Conservation (phyloP, 2,113 vertebrate genomes). For the Chroicocephalus ridibundus region DNA sequence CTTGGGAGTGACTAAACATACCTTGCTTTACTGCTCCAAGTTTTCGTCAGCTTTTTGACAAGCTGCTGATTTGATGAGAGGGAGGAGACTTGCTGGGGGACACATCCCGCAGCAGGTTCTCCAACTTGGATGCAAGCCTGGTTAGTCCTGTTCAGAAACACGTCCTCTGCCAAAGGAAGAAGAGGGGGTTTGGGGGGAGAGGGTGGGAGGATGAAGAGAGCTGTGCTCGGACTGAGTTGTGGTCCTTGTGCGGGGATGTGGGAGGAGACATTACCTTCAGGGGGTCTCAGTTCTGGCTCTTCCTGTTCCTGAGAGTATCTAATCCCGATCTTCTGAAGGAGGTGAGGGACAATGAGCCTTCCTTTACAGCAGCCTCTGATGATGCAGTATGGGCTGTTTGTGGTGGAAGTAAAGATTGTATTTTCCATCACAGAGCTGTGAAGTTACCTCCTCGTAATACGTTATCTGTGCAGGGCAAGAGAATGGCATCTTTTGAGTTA, state of each 20-base stretch:
- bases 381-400: background rate
- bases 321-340: background rate
- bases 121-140: background rate
- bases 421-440: background rate
- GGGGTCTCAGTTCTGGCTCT: background rate
- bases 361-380: background rate
- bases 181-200: background rate
- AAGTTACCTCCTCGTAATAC: background rate
- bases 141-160: background rate
- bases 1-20: background rate
- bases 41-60: background rate
- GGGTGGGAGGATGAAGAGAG: background rate
- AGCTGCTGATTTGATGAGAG: background rate
- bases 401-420: background rate
- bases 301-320: background rate
- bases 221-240: background rate
- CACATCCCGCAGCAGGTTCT: background rate
- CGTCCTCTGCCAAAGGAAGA: background rate
- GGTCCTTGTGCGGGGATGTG: background rate
- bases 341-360: background rate
- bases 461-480: background rate
- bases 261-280: background rate
- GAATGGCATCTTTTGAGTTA: background rate
- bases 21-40: background rate
- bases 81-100: background rate